These are phyloP conservation scores for Pseudorhombus dupliciocellatus DNA, from an alignment of 2,113 vertebrate genomes.

Conservation along the genomic window DNA sequence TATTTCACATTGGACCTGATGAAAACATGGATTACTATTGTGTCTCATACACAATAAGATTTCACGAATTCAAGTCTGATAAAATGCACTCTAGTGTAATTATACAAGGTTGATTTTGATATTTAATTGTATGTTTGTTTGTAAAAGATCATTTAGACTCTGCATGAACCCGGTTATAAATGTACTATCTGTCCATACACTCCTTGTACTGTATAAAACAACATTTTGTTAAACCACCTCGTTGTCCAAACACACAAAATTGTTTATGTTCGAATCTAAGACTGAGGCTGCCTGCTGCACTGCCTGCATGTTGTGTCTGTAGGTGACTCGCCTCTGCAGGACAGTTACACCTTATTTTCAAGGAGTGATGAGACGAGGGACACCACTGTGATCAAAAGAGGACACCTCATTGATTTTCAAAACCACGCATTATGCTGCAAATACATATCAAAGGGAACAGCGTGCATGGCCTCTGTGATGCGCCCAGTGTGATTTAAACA, in stretches of 20 bases:
- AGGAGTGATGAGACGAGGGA: constrained; percentile 43
- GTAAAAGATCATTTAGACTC: too few species aligned
- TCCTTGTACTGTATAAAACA: neutral
- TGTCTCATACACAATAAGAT: neutral
- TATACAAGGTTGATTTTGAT: too few species aligned
- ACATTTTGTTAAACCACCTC: neutral
- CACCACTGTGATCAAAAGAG: constrained; percentile 68
- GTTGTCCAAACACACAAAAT: neutral
- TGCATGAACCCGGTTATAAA: too few species aligned
- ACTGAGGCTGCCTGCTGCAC: neutral
- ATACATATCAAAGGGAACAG: constrained; percentile 72
- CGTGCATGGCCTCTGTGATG: constrained; percentile 57
- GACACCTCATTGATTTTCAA: constrained; percentile 73
- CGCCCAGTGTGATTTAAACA: constrained; percentile 71
- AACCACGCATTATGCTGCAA: constrained; percentile 65
- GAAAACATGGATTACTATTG: constrained; percentile 40
- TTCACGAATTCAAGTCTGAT: neutral
- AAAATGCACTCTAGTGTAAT: too few species aligned
- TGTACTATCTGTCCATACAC: too few species aligned
- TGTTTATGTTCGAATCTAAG: neutral
- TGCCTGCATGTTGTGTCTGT: constrained; percentile 4
- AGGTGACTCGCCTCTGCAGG: constrained; percentile 34
- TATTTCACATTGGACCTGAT: constrained; percentile 39
- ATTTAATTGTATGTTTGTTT: too few species aligned
- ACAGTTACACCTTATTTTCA: constrained; percentile 35